A percentile compares a stretch with the other conserved stretches of the same genome.
Conservation (phyloP, 2,113 vertebrate species). For the Dicentrarchus labrax region DNA sequence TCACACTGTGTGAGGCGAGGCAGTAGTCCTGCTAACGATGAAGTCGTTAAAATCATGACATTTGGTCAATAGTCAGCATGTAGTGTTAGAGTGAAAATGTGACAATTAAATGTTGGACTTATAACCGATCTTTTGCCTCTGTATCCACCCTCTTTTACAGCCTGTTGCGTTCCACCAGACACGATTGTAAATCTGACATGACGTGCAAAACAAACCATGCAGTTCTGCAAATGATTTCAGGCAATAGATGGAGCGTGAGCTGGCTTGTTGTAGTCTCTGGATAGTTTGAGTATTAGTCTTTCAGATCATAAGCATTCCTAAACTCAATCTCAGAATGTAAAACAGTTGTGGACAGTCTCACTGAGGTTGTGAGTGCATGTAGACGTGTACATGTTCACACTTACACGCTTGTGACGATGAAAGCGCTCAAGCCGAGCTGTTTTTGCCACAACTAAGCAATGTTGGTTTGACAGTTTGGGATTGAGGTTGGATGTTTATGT, state of each 20-base stretch:
- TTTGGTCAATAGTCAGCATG: neutral
- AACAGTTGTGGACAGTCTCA: constrained; percentile 23
- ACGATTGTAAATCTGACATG: constrained; percentile 14
- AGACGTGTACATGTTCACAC: neutral
- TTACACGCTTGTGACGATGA: constrained; percentile 5
- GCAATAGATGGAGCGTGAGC: neutral
- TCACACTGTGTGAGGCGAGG: neutral
- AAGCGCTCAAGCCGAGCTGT: neutral
- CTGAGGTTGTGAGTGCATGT: neutral
- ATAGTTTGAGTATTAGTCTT: constrained; percentile 1
- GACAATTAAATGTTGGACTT: neutral
- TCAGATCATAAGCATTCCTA: constrained; percentile 22
- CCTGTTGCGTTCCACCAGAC: neutral
- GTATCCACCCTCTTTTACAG: neutral
- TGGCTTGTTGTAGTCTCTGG: neutral
- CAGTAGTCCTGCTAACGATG: neutral
- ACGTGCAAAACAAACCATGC: constrained; percentile 12
- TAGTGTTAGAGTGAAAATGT: neutral
- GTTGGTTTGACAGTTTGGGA: constrained; percentile 22
- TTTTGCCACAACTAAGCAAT: constrained; percentile 21
- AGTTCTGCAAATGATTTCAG: constrained; percentile 20
- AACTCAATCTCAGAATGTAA: neutral
- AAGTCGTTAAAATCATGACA: neutral
- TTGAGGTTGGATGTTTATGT: constrained; percentile 19
- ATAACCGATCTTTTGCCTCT: neutral